Conservation (phyloP, 2,113 vertebrate genomes). For the Procavia capensis region DNA sequence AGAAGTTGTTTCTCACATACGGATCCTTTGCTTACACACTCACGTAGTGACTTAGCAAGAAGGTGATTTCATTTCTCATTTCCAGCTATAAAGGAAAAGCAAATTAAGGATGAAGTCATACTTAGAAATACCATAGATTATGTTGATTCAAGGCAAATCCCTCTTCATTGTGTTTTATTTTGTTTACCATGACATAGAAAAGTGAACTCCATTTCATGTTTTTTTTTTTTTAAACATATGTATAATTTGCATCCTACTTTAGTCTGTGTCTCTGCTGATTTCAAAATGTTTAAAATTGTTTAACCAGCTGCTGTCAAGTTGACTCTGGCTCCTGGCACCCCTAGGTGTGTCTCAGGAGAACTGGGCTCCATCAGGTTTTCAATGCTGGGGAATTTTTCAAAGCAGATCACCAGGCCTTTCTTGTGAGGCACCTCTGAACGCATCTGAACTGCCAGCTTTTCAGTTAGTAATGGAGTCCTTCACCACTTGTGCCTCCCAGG, state of each 20-base stretch:
- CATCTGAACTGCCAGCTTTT: neutral
- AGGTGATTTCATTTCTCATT: rapidly evolving
- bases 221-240: neutral
- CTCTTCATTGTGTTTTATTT: neutral
- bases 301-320: neutral
- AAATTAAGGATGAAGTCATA: rapidly evolving
- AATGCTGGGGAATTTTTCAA: neutral
- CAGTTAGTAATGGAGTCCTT: neutral
- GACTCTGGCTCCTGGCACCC: neutral
- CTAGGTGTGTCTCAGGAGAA: neutral
- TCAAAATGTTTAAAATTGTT: neutral
- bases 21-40: neutral
- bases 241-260: neutral
- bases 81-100: neutral
- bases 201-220: neutral
- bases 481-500: neutral
- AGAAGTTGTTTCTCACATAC: rapidly evolving
- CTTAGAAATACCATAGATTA: neutral
- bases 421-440: neutral
- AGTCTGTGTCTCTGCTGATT: neutral
- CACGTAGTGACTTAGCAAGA: neutral
- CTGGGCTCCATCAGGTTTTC: neutral
- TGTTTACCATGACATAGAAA: neutral
- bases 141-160: rapidly evolving
- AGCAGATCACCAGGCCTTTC: neutral